These are phyloP conservation scores for Labeo catla DNA, from an alignment of 2,113 vertebrate genomes.

Conservation along the genomic window DNA sequence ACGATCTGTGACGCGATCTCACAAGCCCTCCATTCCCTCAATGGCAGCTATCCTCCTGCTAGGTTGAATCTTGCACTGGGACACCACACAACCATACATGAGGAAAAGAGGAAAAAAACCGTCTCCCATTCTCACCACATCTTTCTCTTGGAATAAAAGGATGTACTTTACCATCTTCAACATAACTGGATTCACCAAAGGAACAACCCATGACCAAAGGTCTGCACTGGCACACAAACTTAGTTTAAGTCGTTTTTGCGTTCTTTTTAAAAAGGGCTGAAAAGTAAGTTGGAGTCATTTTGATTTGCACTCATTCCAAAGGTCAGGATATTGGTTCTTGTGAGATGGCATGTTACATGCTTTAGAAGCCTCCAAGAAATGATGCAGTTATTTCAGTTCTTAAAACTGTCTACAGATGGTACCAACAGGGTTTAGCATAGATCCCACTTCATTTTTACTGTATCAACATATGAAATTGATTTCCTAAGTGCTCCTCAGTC, in stretches of 20 bases:
- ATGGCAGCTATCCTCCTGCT: constrained; percentile 73
- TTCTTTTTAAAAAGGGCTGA: constrained; percentile 15
- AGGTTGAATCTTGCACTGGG: constrained; percentile 63
- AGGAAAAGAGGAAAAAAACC: constrained; percentile 1
- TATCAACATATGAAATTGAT: neutral
- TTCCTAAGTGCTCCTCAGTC: neutral
- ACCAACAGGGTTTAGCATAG: constrained; percentile 30
- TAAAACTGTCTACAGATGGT: constrained; percentile 12
- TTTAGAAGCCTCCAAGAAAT: neutral
- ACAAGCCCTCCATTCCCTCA: constrained; percentile 59
- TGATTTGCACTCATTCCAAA: constrained; percentile 61
- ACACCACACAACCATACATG: constrained; percentile 5
- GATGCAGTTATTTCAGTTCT: neutral
- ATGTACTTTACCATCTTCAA: constrained; percentile 32
- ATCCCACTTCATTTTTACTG: neutral
- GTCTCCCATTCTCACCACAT: constrained; percentile 32
- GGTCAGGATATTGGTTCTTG: neutral
- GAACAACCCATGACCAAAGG: constrained; percentile 51
- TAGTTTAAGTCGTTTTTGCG: constrained; percentile 23
- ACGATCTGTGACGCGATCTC: constrained; percentile 33
- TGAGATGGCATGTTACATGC: neutral
- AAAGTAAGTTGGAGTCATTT: constrained; percentile 4
- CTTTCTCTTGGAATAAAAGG: constrained; percentile 6
- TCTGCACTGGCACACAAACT: constrained; percentile 44
- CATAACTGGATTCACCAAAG: constrained; percentile 58